Conservation (phyloP, 2,113 vertebrate species). For the Anolis sagrei region DNA sequence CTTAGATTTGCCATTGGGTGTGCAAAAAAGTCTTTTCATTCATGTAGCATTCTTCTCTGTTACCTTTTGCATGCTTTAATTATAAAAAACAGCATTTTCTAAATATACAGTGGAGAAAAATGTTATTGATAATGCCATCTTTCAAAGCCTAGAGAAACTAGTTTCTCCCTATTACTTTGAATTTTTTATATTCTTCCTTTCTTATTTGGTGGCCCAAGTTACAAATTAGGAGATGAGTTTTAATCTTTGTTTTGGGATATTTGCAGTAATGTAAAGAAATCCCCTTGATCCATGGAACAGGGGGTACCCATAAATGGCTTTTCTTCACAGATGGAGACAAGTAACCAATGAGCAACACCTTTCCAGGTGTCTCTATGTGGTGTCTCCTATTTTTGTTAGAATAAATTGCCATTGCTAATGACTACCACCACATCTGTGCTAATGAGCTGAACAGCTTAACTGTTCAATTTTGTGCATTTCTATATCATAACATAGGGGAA, state of each 20-base stretch:
- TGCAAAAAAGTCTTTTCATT: background rate
- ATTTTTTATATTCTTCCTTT: too few species aligned
- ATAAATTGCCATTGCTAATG: background rate
- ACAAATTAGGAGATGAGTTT: background rate
- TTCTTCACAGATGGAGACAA: too few species aligned
- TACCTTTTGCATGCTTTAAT: background rate
- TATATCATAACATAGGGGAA: too few species aligned
- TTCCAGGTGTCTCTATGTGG: background rate
- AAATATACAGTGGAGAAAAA: background rate
- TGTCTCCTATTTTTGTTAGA: background rate
- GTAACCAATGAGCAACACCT: background rate
- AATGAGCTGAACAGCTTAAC: too few species aligned
- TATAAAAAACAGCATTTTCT: background rate
- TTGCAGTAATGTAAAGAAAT: background rate
- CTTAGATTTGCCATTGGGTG: background rate
- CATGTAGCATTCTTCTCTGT: background rate
- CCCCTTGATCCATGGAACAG: background rate
- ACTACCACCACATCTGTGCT: too few species aligned
- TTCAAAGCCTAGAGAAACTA: too few species aligned
- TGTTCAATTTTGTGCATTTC: too few species aligned
- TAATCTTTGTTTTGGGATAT: background rate
- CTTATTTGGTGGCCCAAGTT: too few species aligned
- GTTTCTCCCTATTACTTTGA: too few species aligned
- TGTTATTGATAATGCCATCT: too few species aligned
- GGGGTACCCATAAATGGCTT: background rate